Conservation (phyloP, 2,888 invertebrate genomes). For the Plebejus anna region DNA sequence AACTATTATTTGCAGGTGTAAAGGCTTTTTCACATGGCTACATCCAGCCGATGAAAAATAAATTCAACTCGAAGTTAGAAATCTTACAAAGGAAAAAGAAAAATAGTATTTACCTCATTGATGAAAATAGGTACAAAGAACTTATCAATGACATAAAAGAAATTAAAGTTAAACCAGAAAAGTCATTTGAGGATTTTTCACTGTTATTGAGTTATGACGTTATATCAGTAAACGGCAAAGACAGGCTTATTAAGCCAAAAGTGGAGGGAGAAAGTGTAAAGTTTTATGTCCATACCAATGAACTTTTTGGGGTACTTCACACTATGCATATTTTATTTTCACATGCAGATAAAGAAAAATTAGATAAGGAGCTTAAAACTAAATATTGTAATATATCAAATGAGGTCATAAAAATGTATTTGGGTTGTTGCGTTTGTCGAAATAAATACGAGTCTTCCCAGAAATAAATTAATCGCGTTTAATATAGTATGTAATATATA, state of each 20-base stretch:
- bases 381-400: slow-evolving; percentile 67
- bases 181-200: slow-evolving; percentile 59
- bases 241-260: slow-evolving; percentile 54
- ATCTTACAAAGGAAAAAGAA: slow-evolving; percentile 54
- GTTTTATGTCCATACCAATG: slow-evolving; percentile 57
- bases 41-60: slow-evolving; percentile 51
- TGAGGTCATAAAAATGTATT: slow-evolving; percentile 62
- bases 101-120: slow-evolving; percentile 56
- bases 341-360: slow-evolving; percentile 53
- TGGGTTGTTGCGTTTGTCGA: slow-evolving; percentile 55
- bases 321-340: slow-evolving; percentile 62
- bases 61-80: slow-evolving; percentile 54
- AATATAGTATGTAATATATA: neutral
- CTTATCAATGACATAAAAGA: slow-evolving; percentile 56
- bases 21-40: slow-evolving; percentile 43
- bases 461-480: neutral
- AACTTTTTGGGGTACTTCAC: slow-evolving; percentile 60
- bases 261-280: slow-evolving; percentile 47
- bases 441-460: slow-evolving; percentile 29
- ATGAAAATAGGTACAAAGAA: slow-evolving; percentile 50
- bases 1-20: slow-evolving; percentile 44
- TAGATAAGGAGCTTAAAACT: slow-evolving; percentile 56
- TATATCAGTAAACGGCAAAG: slow-evolving; percentile 47
- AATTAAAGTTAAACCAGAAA: slow-evolving; percentile 50
- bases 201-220: slow-evolving; percentile 60